Evolutionary conservation across 2,888 invertebrate genomes (phyloP), one percentile per base, ranked within the genome.

Genomic region (Microplitis manilae): DNA sequence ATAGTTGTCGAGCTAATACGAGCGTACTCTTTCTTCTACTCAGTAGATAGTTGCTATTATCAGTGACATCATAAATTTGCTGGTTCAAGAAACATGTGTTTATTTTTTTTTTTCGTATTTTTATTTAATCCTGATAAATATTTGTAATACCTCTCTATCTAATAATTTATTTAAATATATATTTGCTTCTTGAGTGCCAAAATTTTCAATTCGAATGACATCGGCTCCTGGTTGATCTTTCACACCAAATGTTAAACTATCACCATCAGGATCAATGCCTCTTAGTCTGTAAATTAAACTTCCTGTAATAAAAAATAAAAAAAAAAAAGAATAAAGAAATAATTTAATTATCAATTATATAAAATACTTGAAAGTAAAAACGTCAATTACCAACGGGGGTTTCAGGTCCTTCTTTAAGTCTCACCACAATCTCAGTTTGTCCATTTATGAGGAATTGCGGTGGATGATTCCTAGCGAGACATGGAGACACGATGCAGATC

Each of bases 401-500:
- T 85, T 96, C 96, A 74, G 94, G 92, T 72, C 96, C 96, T 92
- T 97, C 97, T 90, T 96, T 96, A 86, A 97, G 91, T 88, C 96
- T 93, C 85, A 97, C 92, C 81, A 97, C 96, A 85, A 97, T 97
- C 92, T 97, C 97, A 82, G 96, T 95, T 90, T 96, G 96, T 79
- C 95, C 96, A 86, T 96, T 95, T 88, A 95, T 95, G 77, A 96
- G 92, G 90, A 97, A 97, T 80, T 95, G 92, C n/a, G 97, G 97
- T 68, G 97, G 96, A 85, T 94, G 93, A 91, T 97, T 97, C 80
- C 92, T 92, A 71, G 89, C 89, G 38, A 81, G 83, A 77, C 86
- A 85, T 13, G 81, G 79, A 59, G 83, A 79, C 80, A 84, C 70
- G 73, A 87, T 76, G 67, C 80, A 84, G 67, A 78, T 73, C 20